Conservation (phyloP, 2,797 vertebrate genomes). For the Cyprinodon diabolis region DNA sequence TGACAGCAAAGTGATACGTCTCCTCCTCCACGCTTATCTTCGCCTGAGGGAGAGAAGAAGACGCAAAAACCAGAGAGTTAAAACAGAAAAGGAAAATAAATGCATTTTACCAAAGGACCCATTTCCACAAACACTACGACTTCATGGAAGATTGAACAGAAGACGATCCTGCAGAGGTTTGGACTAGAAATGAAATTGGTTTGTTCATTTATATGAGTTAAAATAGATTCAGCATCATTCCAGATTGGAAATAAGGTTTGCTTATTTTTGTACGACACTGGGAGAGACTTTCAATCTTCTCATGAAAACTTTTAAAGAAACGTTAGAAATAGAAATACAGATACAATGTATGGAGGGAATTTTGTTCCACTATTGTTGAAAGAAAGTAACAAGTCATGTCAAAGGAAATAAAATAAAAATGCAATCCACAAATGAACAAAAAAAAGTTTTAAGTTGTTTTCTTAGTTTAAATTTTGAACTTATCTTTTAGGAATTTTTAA, state of each 20-base stretch:
- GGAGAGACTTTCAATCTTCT: neutral
- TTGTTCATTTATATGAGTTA: too few relatives aligned
- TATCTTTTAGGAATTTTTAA: too few relatives aligned
- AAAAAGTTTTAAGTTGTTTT: too few relatives aligned
- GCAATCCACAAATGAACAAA: too few relatives aligned
- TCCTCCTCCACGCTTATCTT: constrained; percentile 83
- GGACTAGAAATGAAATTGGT: too few relatives aligned
- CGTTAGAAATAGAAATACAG: neutral
- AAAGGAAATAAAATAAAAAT: too few relatives aligned
- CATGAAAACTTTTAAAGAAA: neutral
- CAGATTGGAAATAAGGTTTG: neutral
- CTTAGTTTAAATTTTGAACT: too few relatives aligned
- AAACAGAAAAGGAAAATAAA: too few relatives aligned
- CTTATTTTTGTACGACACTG: neutral
- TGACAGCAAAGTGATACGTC: constrained; percentile 92
- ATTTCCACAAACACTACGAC: constrained; percentile 4
- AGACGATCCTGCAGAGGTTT: constrained; percentile 2
- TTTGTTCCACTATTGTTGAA: too few relatives aligned
- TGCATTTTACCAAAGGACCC: too few relatives aligned
- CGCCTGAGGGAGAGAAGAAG: constrained; percentile 73
- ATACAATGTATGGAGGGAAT: too few relatives aligned
- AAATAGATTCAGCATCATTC: neutral
- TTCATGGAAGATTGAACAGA: constrained; percentile 7
- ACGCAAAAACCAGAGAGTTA: neutral
- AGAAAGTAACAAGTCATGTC: too few relatives aligned